A percentile compares a stretch with the other conserved stretches of the same genome.
Conservation (phyloP, 2,888 invertebrate species). For the Baronia brevicornis region DNA sequence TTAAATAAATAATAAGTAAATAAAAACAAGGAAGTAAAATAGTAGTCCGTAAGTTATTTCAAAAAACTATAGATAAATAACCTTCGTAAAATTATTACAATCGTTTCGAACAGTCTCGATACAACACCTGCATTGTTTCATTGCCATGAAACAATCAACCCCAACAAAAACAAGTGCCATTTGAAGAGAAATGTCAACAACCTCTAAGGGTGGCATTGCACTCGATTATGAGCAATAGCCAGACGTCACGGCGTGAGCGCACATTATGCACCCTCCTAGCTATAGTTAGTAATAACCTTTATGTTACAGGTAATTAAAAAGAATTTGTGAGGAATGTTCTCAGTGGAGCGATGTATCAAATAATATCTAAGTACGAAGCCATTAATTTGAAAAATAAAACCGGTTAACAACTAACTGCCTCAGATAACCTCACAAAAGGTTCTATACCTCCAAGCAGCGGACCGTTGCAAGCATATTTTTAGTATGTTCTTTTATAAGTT, state of each 20-base stretch:
- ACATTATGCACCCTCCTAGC: constrained; percentile 28
- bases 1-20: too few species aligned
- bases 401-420: constrained; percentile 9
- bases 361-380: constrained; percentile 8
- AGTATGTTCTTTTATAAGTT: too few species aligned
- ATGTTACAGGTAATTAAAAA: constrained; percentile 20
- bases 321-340: constrained; percentile 7
- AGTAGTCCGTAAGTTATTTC: too few species aligned
- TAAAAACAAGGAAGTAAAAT: too few species aligned
- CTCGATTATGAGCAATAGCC: constrained; percentile 19
- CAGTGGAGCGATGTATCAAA: constrained; percentile 2
- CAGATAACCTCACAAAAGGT: constrained; percentile 9
- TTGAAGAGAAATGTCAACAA: constrained; percentile 23
- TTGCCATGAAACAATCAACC: constrained; percentile 6
- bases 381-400: constrained; percentile 7
- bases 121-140: constrained; percentile 5
- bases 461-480: too few species aligned
- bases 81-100: too few species aligned
- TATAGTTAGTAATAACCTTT: constrained; percentile 25
- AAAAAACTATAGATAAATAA: too few species aligned
- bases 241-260: constrained; percentile 21
- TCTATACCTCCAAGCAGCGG: constrained; percentile 9
- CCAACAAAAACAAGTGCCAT: constrained; percentile 17
- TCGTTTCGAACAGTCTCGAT: neutral
- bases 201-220: constrained; percentile 17